Conservation (phyloP, 1,140 invertebrate species). For the Nasonia giraulti region DNA sequence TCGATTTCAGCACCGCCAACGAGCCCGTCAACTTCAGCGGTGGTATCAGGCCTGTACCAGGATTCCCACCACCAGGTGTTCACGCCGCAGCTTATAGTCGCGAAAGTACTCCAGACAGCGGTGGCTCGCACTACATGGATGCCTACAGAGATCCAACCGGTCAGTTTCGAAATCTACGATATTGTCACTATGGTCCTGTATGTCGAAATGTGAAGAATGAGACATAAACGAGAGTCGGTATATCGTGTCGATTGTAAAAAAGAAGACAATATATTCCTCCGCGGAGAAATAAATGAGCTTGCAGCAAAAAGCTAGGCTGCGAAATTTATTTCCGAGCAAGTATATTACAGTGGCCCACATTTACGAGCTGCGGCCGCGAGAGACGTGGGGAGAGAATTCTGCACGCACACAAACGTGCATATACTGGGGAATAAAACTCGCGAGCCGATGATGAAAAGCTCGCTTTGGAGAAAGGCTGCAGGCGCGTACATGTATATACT, state of each 20-base stretch:
- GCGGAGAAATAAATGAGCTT: too few species aligned
- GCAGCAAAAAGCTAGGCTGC: not conserved
- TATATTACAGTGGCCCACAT: constrained; percentile 34
- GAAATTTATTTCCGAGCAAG: not conserved
- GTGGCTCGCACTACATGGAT: constrained; percentile 89
- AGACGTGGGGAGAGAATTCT: not conserved
- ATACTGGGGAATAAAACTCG: not conserved
- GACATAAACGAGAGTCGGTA: too few species aligned
- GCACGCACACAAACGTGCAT: not conserved
- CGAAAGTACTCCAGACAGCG: constrained; percentile 88
- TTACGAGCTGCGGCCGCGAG: constrained; percentile 16
- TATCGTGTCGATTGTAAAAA: not conserved
- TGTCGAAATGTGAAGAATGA: too few species aligned
- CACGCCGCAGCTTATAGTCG: constrained; percentile 82
- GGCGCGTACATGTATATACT: too few species aligned
- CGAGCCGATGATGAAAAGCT: constrained; percentile 30
- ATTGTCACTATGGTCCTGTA: too few species aligned
- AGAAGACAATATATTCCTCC: not conserved
- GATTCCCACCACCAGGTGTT: constrained; percentile 73
- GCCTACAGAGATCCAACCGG: constrained; percentile 88
- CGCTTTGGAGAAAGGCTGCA: not conserved
- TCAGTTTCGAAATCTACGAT: constrained; percentile 67
- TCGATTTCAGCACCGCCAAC: constrained; percentile 81
- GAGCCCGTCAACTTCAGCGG: constrained; percentile 79
- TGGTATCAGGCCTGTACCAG: constrained; percentile 75